phyloP scores from a whole-genome alignment of 2,797 vertebrate genomes.

The Anas flavirostris region DNA sequence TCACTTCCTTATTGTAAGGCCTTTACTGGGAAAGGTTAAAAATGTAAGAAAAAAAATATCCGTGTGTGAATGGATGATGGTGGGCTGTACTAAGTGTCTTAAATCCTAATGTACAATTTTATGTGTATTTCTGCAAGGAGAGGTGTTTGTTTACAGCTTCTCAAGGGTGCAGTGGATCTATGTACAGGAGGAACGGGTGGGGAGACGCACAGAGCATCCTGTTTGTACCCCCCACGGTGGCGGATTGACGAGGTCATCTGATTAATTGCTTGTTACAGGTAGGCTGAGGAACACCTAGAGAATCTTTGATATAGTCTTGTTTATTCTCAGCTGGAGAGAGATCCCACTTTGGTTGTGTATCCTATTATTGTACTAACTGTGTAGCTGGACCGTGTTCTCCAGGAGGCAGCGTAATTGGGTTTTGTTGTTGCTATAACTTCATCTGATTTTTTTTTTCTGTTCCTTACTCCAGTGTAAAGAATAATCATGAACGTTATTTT shows the following conservation, averaged over 20 bases:
- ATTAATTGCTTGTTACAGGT: neutral
- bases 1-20: neutral
- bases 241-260: neutral
- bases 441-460: neutral
- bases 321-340: neutral
- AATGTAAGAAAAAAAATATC: neutral
- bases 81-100: neutral
- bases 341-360: neutral
- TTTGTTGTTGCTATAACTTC: neutral
- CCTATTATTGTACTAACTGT: neutral
- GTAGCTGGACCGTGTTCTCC: neutral
- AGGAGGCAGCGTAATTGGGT: neutral
- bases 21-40: neutral
- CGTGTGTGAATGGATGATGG: neutral
- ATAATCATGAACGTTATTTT: neutral
- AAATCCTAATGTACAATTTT: neutral
- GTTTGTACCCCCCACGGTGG: neutral
- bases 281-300: neutral
- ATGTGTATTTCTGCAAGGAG: neutral
- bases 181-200: neutral
- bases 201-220: neutral
- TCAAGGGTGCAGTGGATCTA: neutral
- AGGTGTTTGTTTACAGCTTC: neutral
- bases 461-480: neutral
- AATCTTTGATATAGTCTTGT: neutral